phyloP scores from a whole-genome alignment of 2,888 invertebrate genomes.

The Lydus trimaculatus region DNA sequence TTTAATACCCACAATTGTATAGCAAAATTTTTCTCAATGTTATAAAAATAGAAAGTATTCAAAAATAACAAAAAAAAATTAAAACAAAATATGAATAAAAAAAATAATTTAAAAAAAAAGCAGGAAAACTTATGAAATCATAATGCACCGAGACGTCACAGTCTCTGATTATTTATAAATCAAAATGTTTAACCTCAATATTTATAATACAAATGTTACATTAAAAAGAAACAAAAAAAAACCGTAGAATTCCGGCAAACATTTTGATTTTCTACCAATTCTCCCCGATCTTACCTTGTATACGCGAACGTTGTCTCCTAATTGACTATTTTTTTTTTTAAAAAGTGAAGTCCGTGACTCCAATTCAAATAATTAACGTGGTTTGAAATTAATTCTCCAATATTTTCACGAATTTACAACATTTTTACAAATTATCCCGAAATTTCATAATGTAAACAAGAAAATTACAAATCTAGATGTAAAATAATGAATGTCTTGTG shows the following conservation, averaged over 20 bases:
- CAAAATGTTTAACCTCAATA: constrained; percentile 48
- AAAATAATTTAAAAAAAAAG: constrained; percentile 39
- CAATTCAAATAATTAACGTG: neutral
- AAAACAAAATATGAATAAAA: constrained; percentile 41
- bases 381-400: neutral
- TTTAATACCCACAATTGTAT: constrained; percentile 51
- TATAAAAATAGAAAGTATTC: constrained; percentile 26
- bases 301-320: neutral
- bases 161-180: constrained; percentile 53
- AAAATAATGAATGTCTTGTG: neutral
- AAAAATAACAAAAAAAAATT: constrained; percentile 46
- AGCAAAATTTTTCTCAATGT: constrained; percentile 53
- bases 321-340: neutral
- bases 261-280: constrained; percentile 55
- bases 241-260: constrained; percentile 40
- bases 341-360: neutral
- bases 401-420: neutral
- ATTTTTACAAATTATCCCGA: neutral
- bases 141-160: constrained; percentile 56
- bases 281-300: constrained; percentile 60
- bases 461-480: neutral
- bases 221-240: constrained; percentile 12
- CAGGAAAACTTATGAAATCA: constrained; percentile 42
- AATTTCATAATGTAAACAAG: neutral
- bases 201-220: constrained; percentile 6